These are phyloP conservation scores for Tromatobia lineatoria DNA, from an alignment of 2,888 invertebrate genomes.

Conservation along the genomic window DNA sequence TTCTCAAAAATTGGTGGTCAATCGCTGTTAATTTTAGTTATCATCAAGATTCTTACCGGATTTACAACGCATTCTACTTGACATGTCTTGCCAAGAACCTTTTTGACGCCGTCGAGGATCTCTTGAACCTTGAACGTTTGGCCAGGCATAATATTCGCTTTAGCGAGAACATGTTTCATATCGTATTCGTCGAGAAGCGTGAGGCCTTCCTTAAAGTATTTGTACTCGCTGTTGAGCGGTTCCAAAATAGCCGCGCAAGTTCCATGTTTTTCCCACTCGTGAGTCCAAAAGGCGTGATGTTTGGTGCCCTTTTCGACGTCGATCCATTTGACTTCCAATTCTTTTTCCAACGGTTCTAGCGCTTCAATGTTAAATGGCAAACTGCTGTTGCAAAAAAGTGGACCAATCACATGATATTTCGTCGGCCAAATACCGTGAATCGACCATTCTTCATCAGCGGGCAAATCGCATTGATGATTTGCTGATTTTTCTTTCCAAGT, in stretches of 20 bases:
- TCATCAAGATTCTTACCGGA: constrained; percentile 78
- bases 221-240: constrained; percentile 88
- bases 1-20: neutral
- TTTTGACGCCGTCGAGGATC: constrained; percentile 87
- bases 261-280: constrained; percentile 95
- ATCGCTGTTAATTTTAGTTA: neutral
- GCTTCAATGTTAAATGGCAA: constrained; percentile 89
- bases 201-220: constrained; percentile 90
- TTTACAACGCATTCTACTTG: constrained; percentile 89
- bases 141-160: constrained; percentile 88
- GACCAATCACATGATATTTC: constrained; percentile 89
- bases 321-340: constrained; percentile 89
- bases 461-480: constrained; percentile 89
- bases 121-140: constrained; percentile 74
- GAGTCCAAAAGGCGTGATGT: constrained; percentile 89
- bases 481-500: constrained; percentile 89
- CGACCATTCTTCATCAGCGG: constrained; percentile 89
- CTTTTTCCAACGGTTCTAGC: constrained; percentile 87
- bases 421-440: constrained; percentile 95
- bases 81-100: constrained; percentile 87
- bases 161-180: constrained; percentile 88
- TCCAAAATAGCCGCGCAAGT: constrained; percentile 90
- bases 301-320: constrained; percentile 89
- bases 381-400: constrained; percentile 90
- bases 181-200: constrained; percentile 88